These are phyloP conservation scores for Ispidina lecontei DNA, from an alignment of 2,797 vertebrate species.

Conservation along the genomic window DNA sequence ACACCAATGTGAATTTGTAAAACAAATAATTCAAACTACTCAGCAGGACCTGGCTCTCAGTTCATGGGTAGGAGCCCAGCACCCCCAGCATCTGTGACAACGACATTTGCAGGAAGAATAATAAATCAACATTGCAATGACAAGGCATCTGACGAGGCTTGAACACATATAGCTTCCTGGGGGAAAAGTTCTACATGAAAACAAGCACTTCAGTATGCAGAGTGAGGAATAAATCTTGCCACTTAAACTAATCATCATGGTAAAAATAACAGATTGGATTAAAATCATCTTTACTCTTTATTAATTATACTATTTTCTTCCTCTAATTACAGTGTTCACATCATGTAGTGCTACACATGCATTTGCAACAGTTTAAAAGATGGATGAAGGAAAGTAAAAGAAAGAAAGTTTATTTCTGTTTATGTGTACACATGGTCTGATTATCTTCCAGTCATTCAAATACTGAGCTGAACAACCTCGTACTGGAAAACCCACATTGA, in stretches of 20 bases:
- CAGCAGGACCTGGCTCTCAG: neutral
- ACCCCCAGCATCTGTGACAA: neutral
- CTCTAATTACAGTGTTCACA: neutral
- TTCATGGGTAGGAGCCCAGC: neutral
- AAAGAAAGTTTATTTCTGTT: neutral
- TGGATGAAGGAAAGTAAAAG: neutral
- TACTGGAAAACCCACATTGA: slow-evolving; percentile 13
- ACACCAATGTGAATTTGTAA: neutral
- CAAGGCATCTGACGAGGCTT: neutral
- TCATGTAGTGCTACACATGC: neutral
- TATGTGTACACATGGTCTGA: neutral
- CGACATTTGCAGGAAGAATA: neutral
- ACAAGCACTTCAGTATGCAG: neutral
- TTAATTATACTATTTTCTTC: neutral
- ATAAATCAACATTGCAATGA: neutral
- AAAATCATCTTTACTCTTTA: slow-evolving; percentile 9
- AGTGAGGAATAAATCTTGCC: neutral
- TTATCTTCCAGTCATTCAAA: neutral
- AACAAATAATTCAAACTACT: fast-evolving
- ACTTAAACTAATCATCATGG: neutral
- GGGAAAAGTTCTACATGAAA: neutral
- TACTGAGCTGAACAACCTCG: neutral
- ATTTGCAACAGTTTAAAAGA: neutral
- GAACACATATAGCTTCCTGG: neutral
- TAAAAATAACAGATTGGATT: neutral